Evolutionary conservation across 2,113 vertebrate species (phyloP).

Genomic region (Tringa solitaria): DNA sequence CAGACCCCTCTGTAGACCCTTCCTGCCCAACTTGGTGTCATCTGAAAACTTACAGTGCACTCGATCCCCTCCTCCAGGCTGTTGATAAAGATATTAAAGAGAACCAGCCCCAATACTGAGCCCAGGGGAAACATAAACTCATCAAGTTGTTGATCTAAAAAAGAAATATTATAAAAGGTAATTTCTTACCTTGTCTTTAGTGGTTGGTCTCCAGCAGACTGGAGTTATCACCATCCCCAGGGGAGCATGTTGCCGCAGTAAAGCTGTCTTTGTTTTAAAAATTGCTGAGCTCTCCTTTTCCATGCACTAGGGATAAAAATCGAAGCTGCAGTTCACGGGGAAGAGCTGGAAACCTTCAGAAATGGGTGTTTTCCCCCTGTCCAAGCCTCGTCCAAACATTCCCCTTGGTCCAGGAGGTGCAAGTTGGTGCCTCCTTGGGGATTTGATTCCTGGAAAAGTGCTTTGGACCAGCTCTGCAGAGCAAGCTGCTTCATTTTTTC

Average conservation of each 20-base stretch:
- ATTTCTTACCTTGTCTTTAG: neutral
- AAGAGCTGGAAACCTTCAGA: neutral
- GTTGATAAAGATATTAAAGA: neutral
- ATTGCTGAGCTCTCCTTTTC: neutral
- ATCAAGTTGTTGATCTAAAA: neutral
- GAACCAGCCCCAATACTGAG: neutral
- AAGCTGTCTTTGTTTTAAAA: fast-evolving
- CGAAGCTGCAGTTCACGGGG: fast-evolving
- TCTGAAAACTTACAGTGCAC: neutral
- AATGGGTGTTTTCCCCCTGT: neutral
- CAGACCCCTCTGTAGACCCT: neutral
- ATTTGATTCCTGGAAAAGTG: neutral
- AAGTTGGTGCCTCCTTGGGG: neutral
- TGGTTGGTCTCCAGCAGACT: neutral
- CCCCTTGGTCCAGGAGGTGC: neutral
- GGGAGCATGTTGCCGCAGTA: fast-evolving
- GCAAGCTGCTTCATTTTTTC: fast-evolving
- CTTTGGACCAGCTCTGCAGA: neutral
- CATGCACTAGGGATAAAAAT: neutral
- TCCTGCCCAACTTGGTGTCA: neutral
- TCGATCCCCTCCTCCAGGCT: neutral
- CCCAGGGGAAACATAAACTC: neutral
- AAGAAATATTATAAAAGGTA: neutral
- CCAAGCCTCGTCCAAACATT: neutral
- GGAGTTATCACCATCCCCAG: neutral